Conservation (phyloP, 2,888 invertebrate species). For the Phytoseiulus persimilis region DNA sequence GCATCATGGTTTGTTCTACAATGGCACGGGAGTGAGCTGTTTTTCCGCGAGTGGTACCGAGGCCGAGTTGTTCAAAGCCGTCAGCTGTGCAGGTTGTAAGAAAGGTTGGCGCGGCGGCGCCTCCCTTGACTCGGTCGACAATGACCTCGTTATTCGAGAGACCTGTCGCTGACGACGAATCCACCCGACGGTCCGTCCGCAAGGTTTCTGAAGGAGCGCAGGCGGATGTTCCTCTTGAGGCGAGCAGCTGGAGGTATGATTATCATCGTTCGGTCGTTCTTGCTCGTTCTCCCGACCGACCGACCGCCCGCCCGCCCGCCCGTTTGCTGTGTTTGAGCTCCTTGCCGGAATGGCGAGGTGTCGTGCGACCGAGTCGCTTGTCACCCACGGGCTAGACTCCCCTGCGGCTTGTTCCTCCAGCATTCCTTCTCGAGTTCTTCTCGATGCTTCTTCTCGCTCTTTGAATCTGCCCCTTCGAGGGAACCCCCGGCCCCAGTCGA, state of each 20-base stretch:
- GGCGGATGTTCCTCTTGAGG: background rate
- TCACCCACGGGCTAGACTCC: background rate
- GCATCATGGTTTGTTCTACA: background rate
- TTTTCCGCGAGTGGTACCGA: background rate
- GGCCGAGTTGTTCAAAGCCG: background rate
- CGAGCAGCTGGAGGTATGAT: background rate
- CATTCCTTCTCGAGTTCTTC: background rate
- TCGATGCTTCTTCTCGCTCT: background rate
- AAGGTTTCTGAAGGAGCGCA: background rate
- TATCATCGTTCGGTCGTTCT: background rate
- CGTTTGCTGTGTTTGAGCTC: conserved; percentile 5
- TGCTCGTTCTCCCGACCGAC: background rate
- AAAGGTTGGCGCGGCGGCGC: background rate
- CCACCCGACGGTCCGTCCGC: background rate
- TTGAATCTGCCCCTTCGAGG: background rate
- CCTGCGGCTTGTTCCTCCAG: background rate
- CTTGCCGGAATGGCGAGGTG: background rate
- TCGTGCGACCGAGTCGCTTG: background rate
- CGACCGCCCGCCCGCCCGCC: background rate
- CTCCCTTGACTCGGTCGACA: background rate
- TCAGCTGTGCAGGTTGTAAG: background rate
- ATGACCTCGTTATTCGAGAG: background rate
- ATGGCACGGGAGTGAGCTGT: background rate
- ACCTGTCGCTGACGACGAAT: conserved; percentile 5
- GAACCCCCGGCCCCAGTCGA: background rate